phyloP scores from a whole-genome alignment of 2,113 vertebrate species.

The Halichoeres trimaculatus region DNA sequence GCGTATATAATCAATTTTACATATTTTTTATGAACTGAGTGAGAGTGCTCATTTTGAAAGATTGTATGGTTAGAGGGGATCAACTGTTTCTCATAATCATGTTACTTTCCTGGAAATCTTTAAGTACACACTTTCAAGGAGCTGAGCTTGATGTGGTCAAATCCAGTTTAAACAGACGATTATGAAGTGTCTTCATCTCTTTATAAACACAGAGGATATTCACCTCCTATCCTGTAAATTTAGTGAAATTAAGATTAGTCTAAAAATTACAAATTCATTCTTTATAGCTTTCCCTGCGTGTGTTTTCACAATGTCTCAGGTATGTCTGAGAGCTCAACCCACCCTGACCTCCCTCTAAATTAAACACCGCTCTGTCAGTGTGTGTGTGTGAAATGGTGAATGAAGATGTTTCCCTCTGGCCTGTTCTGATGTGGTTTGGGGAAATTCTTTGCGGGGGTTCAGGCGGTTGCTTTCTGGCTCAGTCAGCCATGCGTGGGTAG shows the following conservation, averaged over 20 bases:
- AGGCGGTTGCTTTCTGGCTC: constrained; percentile 73
- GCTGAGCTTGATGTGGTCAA: too few relatives aligned
- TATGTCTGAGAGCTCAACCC: constrained; percentile 3
- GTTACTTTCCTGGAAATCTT: neutral
- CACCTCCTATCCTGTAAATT: neutral
- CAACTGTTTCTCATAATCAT: too few relatives aligned
- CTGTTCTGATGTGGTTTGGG: constrained; percentile 75
- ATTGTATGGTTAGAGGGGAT: neutral
- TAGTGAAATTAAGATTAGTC: too few relatives aligned
- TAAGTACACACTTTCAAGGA: neutral
- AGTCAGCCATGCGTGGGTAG: constrained; percentile 67
- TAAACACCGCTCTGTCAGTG: constrained; percentile 8
- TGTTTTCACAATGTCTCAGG: constrained; percentile 2
- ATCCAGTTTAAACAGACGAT: too few relatives aligned
- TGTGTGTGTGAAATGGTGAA: constrained; percentile 61
- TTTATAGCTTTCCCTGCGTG: neutral
- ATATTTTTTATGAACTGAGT: neutral
- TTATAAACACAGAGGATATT: neutral
- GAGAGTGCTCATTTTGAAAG: neutral
- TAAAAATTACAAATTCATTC: neutral
- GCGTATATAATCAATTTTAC: neutral
- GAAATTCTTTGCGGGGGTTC: constrained; percentile 73
- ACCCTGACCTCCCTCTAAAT: neutral
- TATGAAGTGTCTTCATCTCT: too few relatives aligned
- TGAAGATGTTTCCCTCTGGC: constrained; percentile 62